Evolutionary conservation across 1,140 invertebrate genomes (phyloP), one percentile per base, ranked within the genome.

Genomic region (Drepana arcuata): DNA sequence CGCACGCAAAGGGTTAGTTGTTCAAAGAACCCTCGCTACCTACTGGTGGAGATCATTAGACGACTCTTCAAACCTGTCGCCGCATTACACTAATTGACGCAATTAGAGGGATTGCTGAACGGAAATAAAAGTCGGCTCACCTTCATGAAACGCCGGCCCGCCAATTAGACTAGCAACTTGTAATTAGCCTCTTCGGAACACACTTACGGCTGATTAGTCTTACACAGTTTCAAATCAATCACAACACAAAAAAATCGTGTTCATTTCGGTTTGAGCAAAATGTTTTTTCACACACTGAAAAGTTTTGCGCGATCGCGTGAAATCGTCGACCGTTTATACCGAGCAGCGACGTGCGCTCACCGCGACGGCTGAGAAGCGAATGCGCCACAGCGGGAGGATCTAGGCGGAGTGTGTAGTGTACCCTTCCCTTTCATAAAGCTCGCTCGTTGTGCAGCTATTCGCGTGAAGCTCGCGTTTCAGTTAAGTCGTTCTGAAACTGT

Each of bases 41-140:
- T 42, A 37, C 34, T 48, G 41, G 45, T 61, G 40, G 60, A 70
- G 70, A 81, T 79, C 70, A 77, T 77, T 78, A 81, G 66, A 64
- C 64, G 62, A 56, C 68, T 78, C 74, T 73, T 72, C 64, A 73
- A 73, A 79, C 65, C 72, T 75, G 78, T 79, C 74, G 67, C 71
- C 74, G 67, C 73, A 82, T 78, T 82, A 82, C 71, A 78, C 78
- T 82, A 82, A 82, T 82, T 79, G 78, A 79, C 63, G 74, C 73
- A 82, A 82, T 82, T 82, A 82, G 74, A 82, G 74, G 72, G 78
- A 82, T 79, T 77, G 74, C 65, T 67, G 71, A 78, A 82, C 74
- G 72, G 74, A 82, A 82, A 79, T 78, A 82, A 82, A 79, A 79
- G 71, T 72, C 68, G 64, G 65, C 74, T 79, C 69, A 82, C 78